Base-by-base conservation (phyloP, 2,888 invertebrate genomes). In the Apamea epomidion region DNA sequence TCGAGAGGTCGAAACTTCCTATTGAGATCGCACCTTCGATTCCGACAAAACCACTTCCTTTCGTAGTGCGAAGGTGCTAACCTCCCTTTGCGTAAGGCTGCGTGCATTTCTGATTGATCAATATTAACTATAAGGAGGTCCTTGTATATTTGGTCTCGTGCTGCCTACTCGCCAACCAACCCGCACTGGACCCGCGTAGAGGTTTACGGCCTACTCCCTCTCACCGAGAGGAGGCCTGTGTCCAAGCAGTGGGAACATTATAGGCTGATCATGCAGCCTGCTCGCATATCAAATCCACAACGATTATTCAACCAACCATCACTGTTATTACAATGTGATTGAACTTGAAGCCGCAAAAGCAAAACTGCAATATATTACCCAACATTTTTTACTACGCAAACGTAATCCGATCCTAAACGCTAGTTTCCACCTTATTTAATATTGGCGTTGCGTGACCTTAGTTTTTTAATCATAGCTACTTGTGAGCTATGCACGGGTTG, bases 401-500 rank as follows among this genome's bases (percentile, higher is more conserved):
- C 60, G 87, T 86, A 84, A 84, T 78, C 37, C 54, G 60, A 83
- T 75, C 51, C 74, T 29, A 68, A 74, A 58, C 62, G 62, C 58
- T 54, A 77, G 37, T 79, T 81, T 78, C 69, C 82, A 82, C 68
- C 62, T 76, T 87, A 83, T 76, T 83, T 80, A 86, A 80, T 80
- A 76, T 73, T 73, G 71, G 64, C 71, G 72, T 85, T 81, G 78
- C 80, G 76, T 87, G 87, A 89, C 80, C 87, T 88, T 81, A 78
- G 64, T 78, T 87, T 85, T 87, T 85, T 80, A 86, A 84, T 81
- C 73, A 74, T 60, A 74, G 58, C 72, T 74, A 75, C 83, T 74
- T 83, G 77, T 68, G 21, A 74, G 67, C 58, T 77, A 69, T 75
- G 70, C 64, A 67, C 42, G 45, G 80, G 75, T 71, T 51, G 85